These are phyloP conservation scores for Acanthurus lineatus DNA, from an alignment of 2,797 vertebrate species.

Conservation along the genomic window DNA sequence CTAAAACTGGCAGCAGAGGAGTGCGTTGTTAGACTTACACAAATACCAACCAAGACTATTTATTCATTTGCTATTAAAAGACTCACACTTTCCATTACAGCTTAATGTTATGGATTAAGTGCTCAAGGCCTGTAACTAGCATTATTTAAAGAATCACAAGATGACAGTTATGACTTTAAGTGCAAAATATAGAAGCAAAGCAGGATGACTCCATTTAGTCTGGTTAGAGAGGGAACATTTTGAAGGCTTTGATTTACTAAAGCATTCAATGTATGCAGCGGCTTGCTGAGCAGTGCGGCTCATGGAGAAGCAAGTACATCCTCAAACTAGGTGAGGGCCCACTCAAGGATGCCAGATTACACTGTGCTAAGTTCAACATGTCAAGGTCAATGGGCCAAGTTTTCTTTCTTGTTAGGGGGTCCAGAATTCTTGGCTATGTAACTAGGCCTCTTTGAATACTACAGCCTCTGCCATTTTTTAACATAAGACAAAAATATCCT, in stretches of 20 bases:
- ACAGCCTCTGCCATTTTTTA: too few species aligned
- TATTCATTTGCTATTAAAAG: constrained; percentile 73
- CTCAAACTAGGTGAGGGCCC: constrained; percentile 24
- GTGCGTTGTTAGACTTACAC: constrained; percentile 67
- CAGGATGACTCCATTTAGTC: constrained; percentile 53
- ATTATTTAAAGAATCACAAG: constrained; percentile 64
- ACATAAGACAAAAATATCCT: too few species aligned
- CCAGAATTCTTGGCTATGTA: constrained; percentile 21
- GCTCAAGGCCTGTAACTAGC: constrained; percentile 56
- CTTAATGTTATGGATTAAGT: constrained; percentile 57
- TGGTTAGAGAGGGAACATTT: constrained; percentile 40
- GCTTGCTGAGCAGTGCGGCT: constrained; percentile 42
- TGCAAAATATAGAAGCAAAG: constrained; percentile 53
- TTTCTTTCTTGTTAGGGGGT: constrained; percentile 20
- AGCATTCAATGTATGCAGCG: constrained; percentile 36
- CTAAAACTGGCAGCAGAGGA: constrained; percentile 73
- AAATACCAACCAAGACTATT: constrained; percentile 69
- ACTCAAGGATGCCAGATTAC: constrained; percentile 26
- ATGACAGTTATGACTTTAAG: constrained; percentile 46
- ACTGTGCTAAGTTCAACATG: constrained; percentile 46
- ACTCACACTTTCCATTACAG: constrained; percentile 45
- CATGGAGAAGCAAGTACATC: constrained; percentile 1
- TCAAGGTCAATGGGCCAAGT: constrained; percentile 34
- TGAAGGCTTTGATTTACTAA: constrained; percentile 40
- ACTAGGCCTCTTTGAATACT: too few species aligned